phyloP scores from a whole-genome alignment of 2,888 invertebrate genomes.

The Malthinus flaveolus region DNA sequence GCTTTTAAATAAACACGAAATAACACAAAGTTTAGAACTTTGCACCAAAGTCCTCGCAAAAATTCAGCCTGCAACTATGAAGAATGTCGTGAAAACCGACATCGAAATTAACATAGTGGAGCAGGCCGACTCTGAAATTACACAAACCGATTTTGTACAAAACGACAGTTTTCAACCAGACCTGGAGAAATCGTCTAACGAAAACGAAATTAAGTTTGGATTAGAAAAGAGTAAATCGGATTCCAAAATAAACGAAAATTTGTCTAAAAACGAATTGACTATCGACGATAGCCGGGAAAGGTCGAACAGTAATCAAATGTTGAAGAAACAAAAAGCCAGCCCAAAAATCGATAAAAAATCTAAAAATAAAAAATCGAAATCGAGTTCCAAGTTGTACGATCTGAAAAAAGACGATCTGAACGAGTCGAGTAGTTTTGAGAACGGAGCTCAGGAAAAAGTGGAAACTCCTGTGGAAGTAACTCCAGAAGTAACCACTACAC shows the following conservation, averaged over 20 bases:
- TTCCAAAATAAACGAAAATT: conserved; percentile 62
- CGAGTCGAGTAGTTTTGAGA: conserved; percentile 37
- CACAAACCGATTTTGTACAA: neutral
- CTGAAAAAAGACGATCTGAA: conserved; percentile 56
- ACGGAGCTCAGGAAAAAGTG: conserved; percentile 12
- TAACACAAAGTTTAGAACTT: conserved; percentile 66
- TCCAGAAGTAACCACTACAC: conserved; percentile 1
- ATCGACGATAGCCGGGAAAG: conserved; percentile 49
- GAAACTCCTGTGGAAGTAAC: conserved; percentile 18
- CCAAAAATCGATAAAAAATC: conserved; percentile 61
- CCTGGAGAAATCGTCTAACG: conserved; percentile 20
- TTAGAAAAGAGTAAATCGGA: conserved; percentile 70
- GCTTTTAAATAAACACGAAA: conserved; percentile 62
- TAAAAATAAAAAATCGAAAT: conserved; percentile 63
- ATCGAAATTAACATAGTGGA: conserved; percentile 6
- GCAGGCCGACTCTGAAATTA: conserved; percentile 3
- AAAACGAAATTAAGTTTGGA: conserved; percentile 38
- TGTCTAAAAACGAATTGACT: conserved; percentile 52
- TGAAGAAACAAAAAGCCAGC: conserved; percentile 53
- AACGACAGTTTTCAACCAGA: conserved; percentile 9
- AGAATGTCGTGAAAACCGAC: conserved; percentile 18
- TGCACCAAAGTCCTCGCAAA: conserved; percentile 75
- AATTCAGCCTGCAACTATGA: conserved; percentile 68
- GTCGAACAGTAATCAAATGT: conserved; percentile 55
- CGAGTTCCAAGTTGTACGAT: conserved; percentile 60